phyloP scores from a whole-genome alignment of 2,888 invertebrate species.

The Melanchra persicariae region DNA sequence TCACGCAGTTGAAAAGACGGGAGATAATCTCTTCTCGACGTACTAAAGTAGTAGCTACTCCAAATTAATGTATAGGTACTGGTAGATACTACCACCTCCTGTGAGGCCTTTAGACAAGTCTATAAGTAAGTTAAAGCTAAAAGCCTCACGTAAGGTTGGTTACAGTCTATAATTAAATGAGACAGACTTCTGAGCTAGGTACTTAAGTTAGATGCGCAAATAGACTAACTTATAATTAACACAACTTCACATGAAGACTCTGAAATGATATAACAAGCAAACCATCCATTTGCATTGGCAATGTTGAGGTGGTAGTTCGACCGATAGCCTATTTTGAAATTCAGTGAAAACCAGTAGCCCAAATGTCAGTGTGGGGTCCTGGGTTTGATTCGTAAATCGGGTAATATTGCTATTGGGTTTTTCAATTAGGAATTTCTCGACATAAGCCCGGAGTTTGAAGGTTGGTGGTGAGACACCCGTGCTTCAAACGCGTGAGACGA shows the following conservation, averaged over 20 bases:
- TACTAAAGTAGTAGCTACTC: neutral
- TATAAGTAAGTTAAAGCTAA: constrained; percentile 12
- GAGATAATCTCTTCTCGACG: neutral
- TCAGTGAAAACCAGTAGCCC: neutral
- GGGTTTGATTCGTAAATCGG: no score
- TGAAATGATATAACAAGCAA: neutral
- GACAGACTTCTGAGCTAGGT: neutral
- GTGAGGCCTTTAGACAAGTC: neutral
- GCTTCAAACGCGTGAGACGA: no score
- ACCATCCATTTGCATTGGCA: neutral
- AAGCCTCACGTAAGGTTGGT: neutral
- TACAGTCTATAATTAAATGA: constrained; percentile 4
- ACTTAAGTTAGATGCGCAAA: neutral
- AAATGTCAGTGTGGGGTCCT: neutral
- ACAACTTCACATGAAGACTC: neutral
- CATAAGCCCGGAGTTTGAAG: neutral
- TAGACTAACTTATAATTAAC: neutral
- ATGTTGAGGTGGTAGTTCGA: neutral
- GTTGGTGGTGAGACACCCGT: neutral
- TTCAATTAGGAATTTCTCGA: neutral
- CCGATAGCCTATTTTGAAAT: neutral
- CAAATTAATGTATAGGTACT: neutral
- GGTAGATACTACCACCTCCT: neutral
- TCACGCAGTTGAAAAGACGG: neutral
- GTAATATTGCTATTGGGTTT: neutral